Evolutionary conservation across 2,113 vertebrate genomes (phyloP), one percentile per base, ranked within the genome.

Genomic region (Gopherus evgoodei): DNA sequence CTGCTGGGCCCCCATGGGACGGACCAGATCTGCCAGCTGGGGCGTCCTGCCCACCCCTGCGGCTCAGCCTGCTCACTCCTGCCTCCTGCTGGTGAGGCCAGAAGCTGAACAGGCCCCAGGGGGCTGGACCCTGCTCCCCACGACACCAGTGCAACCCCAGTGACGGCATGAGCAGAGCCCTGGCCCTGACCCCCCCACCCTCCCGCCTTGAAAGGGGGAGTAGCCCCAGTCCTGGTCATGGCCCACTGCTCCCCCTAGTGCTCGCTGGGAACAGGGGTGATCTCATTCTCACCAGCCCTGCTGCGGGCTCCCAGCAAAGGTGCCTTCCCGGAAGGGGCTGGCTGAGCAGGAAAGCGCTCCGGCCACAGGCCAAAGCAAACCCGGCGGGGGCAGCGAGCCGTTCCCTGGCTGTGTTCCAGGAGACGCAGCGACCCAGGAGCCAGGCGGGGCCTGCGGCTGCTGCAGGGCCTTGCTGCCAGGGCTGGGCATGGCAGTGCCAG

Each of bases 281-380:
- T 53, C 52, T 53, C 52, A 19, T 19, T 52, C 6, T 17, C 17
- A 6, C 52, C 52, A 53, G 38, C 19, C 38, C 72, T 19, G 2
- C 72, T 13, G 49, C 9, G 8, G 3, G 90, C 82, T 84, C 76
- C 29, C 54, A 49, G 83, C 91, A 83, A 90, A 93, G 96, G 91
- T 89, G 93, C 88, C 88, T 94, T 95, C 91, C 90, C 81, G 90
- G 38, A 85, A 93, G 82, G 86, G 84, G 84, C 29, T 75, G 0
- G 47, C 2, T 4, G 91, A 3, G 1, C 5, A 91, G 90, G 91
- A 95, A 88, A 5, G 3, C 24, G 50, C 50, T 76, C 82, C 84
- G 93, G 75, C 84, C 56, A 86, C 14, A 6, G 0, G 84, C 93
- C 96, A 96, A 96, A 95, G 90, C 94, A 96, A 97, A 92, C 91